Base-by-base conservation (phyloP, 1,140 invertebrate species). In the Probaryconus sp. region DNA sequence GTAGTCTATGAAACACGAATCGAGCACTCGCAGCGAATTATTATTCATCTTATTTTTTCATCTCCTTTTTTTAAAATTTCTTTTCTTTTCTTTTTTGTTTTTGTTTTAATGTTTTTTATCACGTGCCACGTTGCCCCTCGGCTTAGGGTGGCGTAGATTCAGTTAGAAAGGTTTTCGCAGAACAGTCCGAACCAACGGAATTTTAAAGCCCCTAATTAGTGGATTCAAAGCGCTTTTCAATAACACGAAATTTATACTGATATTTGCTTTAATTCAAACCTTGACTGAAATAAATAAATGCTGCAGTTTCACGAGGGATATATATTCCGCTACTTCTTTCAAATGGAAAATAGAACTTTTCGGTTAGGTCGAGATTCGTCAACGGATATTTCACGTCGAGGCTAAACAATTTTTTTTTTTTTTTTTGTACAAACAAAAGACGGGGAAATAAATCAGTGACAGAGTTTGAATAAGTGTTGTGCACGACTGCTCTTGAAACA, bases 41-140 rank as follows among this genome's bases (percentile, higher is more conserved):
- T 69, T 31, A 5, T 30, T 30, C n/a, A n/a, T n/a, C 26, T 42
- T 20, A n/a, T 10, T 31, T 56, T 11, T 14, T 2, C 21, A 38
- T 16, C 17, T 21, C 24, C 16, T 38, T 40, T 40, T 0, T 33
- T 20, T 43, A 35, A 24, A 24, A 4, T 24, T 18, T 26, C 9
- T 21, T 18, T 13, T n/a, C n/a, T n/a, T n/a, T n/a, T n/a, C n/a
- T n/a, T n/a, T n/a, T n/a, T n/a, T n/a, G n/a, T n/a, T n/a, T 61
- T 56, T 30, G 28, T 61, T 56, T 3, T 24, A 24, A 16, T 51
- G 40, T 69, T 78, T 81, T 61, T 78, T 85, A 86, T 86, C 84
- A 87, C 83, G 82, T 86, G 84, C 83, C 85, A 86, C 83, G 70
- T 85, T 79, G 81, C 80, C 73, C 30, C 55, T 51, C 74, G 81